Evolutionary conservation across 2,797 vertebrate species (phyloP).

Genomic region (Coregonus sp.): DNA sequence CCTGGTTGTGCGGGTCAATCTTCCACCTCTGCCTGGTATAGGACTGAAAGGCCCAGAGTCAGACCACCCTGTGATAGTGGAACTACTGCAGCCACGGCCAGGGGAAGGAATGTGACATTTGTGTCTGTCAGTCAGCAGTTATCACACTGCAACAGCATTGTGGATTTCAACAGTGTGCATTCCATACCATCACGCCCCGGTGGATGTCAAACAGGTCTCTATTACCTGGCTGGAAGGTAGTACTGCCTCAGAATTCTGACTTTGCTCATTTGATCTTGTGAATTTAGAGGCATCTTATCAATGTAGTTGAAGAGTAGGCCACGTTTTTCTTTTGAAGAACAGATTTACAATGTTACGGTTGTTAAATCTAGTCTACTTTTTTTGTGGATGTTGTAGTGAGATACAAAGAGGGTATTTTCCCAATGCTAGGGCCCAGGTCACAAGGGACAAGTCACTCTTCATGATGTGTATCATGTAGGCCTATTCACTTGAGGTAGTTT

Average conservation of each 20-base stretch:
- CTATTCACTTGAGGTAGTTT: neutral
- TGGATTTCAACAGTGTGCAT: neutral
- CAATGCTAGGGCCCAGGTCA: neutral
- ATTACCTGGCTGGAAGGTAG: neutral
- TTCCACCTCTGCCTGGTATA: neutral
- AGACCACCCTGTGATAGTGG: neutral
- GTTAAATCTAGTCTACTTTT: neutral
- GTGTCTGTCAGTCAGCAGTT: neutral
- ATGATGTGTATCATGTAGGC: neutral
- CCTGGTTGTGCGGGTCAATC: neutral
- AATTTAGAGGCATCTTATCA: neutral
- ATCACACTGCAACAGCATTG: neutral
- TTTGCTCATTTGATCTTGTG: neutral
- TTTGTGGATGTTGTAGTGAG: neutral
- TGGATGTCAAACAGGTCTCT: neutral
- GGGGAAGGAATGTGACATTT: neutral
- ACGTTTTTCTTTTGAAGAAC: neutral
- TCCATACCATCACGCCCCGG: neutral
- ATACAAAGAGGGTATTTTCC: neutral
- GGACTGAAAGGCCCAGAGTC: neutral
- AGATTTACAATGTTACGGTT: neutral
- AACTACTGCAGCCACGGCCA: neutral
- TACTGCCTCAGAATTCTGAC: neutral
- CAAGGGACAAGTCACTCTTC: neutral
- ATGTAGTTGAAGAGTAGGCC: neutral